Evolutionary conservation across 2,113 vertebrate species (phyloP).

Genomic region (Cyprinus carpio): DNA sequence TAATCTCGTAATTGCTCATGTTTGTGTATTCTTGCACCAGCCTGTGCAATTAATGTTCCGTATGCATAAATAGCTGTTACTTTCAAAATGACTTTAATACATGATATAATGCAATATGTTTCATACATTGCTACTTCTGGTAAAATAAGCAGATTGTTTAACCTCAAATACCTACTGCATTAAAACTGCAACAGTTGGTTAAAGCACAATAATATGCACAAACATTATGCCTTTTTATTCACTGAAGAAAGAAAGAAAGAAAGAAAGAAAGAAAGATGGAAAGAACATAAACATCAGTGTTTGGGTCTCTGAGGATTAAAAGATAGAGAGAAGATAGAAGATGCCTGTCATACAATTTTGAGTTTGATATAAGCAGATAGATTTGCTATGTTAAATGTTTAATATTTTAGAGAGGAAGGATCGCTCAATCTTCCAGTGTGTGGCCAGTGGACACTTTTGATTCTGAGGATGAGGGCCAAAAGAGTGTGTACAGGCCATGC

Average conservation of each 20-base stretch:
- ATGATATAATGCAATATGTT: neutral
- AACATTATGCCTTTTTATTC: neutral
- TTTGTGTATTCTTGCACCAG: conserved; percentile 3
- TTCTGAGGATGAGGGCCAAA: neutral
- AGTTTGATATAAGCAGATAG: neutral
- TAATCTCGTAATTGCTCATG: neutral
- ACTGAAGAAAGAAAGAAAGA: neutral
- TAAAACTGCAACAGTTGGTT: too few relatives aligned
- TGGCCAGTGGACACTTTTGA: neutral
- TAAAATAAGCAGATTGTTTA: too few relatives aligned
- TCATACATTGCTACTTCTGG: neutral
- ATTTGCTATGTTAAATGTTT: neutral
- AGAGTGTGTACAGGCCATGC: neutral
- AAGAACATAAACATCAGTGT: neutral
- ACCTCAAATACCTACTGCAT: too few relatives aligned
- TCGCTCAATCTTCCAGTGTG: neutral
- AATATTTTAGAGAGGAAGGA: neutral
- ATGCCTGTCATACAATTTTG: neutral
- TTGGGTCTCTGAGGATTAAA: neutral
- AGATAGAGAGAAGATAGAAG: neutral
- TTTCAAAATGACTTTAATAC: neutral
- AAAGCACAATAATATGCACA: neutral
- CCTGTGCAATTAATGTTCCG: neutral
- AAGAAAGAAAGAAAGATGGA: neutral
- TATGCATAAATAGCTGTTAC: neutral